Evolutionary conservation across 2,888 invertebrate species (phyloP).

Genomic region (Drosophila picticornis): DNA sequence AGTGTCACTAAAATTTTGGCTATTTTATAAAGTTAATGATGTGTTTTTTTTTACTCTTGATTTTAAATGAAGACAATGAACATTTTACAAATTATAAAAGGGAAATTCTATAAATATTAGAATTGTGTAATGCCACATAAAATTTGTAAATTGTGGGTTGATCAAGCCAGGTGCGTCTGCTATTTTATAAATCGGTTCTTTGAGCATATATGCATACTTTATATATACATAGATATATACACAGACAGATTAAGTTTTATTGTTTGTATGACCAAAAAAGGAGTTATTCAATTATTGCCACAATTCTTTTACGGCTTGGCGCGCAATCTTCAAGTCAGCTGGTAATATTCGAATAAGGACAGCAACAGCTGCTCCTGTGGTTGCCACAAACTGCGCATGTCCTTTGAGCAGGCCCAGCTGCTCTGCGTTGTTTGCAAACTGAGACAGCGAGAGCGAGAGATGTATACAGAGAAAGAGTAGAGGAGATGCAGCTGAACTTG

Average conservation of each 20-base stretch:
- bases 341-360: neutral
- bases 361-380: conserved; percentile 48
- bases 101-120: too few species aligned
- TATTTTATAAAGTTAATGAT: neutral
- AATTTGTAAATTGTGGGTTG: too few species aligned
- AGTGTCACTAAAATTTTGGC: neutral
- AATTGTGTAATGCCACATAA: too few species aligned
- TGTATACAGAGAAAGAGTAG: conserved; percentile 4
- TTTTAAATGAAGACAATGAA: neutral
- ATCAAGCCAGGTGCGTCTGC: too few species aligned
- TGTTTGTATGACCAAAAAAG: too few species aligned
- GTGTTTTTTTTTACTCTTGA: neutral
- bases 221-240: too few species aligned
- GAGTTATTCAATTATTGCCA: neutral
- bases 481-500: conserved; percentile 18
- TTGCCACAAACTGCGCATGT: conserved; percentile 60
- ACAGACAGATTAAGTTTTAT: neutral
- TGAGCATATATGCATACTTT: neutral
- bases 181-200: neutral
- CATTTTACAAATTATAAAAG: too few species aligned
- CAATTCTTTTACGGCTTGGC: neutral
- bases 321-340: conserved; percentile 15
- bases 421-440: conserved; percentile 38
- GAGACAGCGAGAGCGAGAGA: conserved; percentile 4
- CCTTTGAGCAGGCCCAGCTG: conserved; percentile 57